These are phyloP conservation scores for Cydia splendana DNA, from an alignment of 1,140 invertebrate species.

Conservation along the genomic window DNA sequence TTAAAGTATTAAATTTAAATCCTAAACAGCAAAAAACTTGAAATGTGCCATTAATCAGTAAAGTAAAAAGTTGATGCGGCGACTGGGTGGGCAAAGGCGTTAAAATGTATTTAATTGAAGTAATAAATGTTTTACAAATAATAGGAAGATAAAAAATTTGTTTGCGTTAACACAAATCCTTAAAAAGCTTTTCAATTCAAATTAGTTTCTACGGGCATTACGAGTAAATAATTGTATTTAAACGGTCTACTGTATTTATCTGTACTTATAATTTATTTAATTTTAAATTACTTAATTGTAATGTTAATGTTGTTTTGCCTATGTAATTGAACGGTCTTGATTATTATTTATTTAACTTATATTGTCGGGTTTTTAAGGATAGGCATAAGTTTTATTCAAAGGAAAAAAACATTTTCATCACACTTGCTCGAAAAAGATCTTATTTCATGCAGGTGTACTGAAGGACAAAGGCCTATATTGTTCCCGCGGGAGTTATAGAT, in stretches of 20 bases:
- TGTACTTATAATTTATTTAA: too few relatives aligned
- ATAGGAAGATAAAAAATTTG: neutral
- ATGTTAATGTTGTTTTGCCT: too few relatives aligned
- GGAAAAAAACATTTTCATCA: too few relatives aligned
- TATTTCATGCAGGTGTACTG: too few relatives aligned
- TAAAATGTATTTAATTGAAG: constrained; percentile 15
- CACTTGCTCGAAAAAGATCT: too few relatives aligned
- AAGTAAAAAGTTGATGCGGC: neutral
- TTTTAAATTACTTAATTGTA: too few relatives aligned
- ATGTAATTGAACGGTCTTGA: too few relatives aligned
- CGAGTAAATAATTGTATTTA: neutral
- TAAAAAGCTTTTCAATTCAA: neutral
- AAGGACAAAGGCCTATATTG: too few relatives aligned
- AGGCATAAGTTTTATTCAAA: too few relatives aligned
- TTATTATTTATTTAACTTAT: neutral
- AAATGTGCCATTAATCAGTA: neutral
- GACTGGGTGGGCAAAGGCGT: neutral
- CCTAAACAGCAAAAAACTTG: neutral
- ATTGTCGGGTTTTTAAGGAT: too few relatives aligned
- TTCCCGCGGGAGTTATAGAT: too few relatives aligned
- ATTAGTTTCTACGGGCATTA: neutral
- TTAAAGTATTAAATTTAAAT: constrained; percentile 17
- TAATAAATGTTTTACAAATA: constrained; percentile 6
- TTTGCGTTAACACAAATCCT: neutral
- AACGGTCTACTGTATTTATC: too few relatives aligned